Evolutionary conservation across 2,113 vertebrate species (phyloP).

Genomic region (Lynx canadensis): DNA sequence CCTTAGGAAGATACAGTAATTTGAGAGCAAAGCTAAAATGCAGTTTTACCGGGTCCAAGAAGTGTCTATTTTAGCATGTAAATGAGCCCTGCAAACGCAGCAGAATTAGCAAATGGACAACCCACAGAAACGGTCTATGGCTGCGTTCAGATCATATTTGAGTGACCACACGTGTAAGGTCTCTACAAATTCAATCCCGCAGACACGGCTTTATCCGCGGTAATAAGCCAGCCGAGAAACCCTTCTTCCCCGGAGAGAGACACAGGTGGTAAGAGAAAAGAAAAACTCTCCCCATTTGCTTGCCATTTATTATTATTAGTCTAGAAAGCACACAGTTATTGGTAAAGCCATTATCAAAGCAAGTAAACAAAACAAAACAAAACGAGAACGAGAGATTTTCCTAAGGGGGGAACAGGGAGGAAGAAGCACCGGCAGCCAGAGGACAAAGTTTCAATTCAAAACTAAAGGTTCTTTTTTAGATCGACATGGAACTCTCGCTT

Average conservation of each 20-base stretch:
- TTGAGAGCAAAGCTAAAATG: conserved; percentile 25
- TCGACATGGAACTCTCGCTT: conserved; percentile 32
- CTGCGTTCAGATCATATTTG: not conserved
- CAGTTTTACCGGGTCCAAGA: not conserved
- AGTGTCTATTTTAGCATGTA: conserved; percentile 14
- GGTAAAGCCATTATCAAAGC: not conserved
- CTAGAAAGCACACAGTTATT: not conserved
- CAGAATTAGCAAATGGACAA: not conserved
- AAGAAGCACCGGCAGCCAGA: not conserved
- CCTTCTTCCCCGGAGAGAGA: conserved; percentile 25
- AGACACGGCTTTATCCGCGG: not conserved
- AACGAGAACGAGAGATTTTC: not conserved
- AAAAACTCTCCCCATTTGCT: not conserved
- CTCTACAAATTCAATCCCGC: not conserved
- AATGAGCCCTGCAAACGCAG: conserved; percentile 8
- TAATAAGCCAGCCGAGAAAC: not conserved
- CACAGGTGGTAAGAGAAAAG: conserved; percentile 51
- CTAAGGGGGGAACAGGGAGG: not conserved
- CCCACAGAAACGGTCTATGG: not conserved
- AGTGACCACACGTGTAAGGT: not conserved
- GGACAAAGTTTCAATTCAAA: conserved; percentile 50
- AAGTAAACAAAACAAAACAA: conserved; percentile 4
- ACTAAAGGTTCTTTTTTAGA: conserved; percentile 38
- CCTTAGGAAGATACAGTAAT: conserved; percentile 23
- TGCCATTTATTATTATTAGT: not conserved